Base-by-base conservation (phyloP, 2,113 vertebrate genomes). In the Ophiodon elongatus region DNA sequence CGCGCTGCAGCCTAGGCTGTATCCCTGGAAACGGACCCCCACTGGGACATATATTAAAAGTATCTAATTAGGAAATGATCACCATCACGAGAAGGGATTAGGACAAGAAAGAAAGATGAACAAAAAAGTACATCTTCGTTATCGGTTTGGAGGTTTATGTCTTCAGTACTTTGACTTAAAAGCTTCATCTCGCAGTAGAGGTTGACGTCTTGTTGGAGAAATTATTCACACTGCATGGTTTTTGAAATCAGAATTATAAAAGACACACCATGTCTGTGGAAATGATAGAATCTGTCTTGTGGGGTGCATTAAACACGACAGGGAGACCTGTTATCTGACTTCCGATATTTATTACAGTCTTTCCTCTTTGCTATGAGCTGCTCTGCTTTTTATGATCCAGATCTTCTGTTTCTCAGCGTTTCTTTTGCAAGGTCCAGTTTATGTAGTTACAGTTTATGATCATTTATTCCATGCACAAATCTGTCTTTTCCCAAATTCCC, bases 11-110 rank as follows among this genome's bases (percentile, higher is more conserved):
- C 76, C 81, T 54, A n/a, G 25, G 70, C 86, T 43, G 90, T 88
- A 84, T 89, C 91, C 86, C 35, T 84, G 82, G 88, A 54, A 91
- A 91, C 88, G 2, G 1, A 4, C 47, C 21, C 63, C 92, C 52
- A 56, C 83, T 70, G 91, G 66, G 89, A 79, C 59, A 19, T 74
- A 92, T 91, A 91, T 91, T 93, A 92, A 93, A 92, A 87, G 79
- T 87, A 79, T 83, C 82, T 91, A 91, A 93, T 93, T 83, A 85
- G 84, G 76, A 88, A 88, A 62, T 80, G 71, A 81, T 90, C 87
- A 83, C 1, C 6, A 88, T 89, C 65, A 85, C 65, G 52, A 69
- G 71, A 80, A 66, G 54, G 41, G 41, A 69, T 19, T 69, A 57
- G 54, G 45, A 84, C 31, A 62, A 19, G 21, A 85, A 57, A 83